A percentile compares a stretch with the other conserved stretches of the same genome.
Conservation (phyloP, 2,797 vertebrate species). For the Acipenser transmontanus region DNA sequence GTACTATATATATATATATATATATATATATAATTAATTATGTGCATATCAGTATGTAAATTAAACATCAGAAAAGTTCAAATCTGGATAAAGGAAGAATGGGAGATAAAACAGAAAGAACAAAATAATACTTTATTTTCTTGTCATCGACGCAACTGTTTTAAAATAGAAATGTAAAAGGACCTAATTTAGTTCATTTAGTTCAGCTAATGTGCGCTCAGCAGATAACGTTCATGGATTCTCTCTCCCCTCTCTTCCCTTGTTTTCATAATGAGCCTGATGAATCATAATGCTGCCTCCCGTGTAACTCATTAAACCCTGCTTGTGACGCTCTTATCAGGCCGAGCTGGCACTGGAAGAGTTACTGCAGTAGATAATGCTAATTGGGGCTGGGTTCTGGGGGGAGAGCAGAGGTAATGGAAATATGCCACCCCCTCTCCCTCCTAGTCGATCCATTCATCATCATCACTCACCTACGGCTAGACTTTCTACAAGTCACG, state of each 20-base stretch:
- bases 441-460: not conserved
- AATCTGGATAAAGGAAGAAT: not conserved
- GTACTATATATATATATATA: no score
- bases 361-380: not conserved
- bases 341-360: not conserved
- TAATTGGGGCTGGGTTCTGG: not conserved
- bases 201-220: slow-evolving; percentile 41
- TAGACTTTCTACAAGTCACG: no score
- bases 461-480: not conserved
- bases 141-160: slow-evolving; percentile 44
- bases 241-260: not conserved
- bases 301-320: not conserved
- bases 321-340: not conserved
- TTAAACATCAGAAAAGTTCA: slow-evolving; percentile 16
- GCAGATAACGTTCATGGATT: slow-evolving; percentile 40
- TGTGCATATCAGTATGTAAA: no score
- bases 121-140: slow-evolving; percentile 32
- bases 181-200: slow-evolving; percentile 18
- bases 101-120: no score
- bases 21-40: no score
- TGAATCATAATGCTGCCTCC: not conserved
- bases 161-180: slow-evolving; percentile 27
- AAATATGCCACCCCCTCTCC: not conserved
- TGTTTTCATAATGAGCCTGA: not conserved
- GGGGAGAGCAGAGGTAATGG: not conserved